Evolutionary conservation across 2,888 invertebrate genomes (phyloP).

Genomic region (Philaethria dido): DNA sequence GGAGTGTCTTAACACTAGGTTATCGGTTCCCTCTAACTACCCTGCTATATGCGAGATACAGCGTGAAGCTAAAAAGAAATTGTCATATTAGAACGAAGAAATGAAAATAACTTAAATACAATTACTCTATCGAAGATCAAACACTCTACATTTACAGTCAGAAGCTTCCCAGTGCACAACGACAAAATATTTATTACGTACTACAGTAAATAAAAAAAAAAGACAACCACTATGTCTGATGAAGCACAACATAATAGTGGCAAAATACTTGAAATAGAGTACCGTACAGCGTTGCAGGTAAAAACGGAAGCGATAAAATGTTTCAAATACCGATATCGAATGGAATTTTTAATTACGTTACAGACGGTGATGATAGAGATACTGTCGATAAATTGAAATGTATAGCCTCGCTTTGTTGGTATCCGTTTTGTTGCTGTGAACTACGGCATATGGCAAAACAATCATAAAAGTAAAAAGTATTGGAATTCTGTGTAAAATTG

Average conservation of each 20-base stretch:
- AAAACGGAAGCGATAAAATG: conserved; percentile 5
- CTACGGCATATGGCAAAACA: background rate
- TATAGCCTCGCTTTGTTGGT: conserved; percentile 7
- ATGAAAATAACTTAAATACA: too few relatives aligned
- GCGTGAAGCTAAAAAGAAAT: too few relatives aligned
- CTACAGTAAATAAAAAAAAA: too few relatives aligned
- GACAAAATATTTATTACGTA: too few relatives aligned
- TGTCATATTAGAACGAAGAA: too few relatives aligned
- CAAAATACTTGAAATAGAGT: background rate
- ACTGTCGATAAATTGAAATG: background rate
- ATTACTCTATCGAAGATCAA: too few relatives aligned
- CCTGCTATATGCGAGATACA: too few relatives aligned
- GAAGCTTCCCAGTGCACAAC: too few relatives aligned
- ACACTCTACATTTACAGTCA: too few relatives aligned
- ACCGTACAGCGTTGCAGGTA: background rate
- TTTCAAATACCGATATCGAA: conserved; percentile 13
- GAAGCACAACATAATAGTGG: background rate
- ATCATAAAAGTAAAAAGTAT: background rate
- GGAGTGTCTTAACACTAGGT: too few relatives aligned
- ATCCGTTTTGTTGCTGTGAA: background rate
- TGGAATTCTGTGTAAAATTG: background rate
- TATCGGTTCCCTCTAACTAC: too few relatives aligned
- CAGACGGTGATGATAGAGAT: conserved; percentile 5
- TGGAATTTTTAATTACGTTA: conserved; percentile 37
- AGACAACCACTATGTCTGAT: background rate